These are phyloP conservation scores for Cettia cetti DNA, from an alignment of 2,113 vertebrate genomes.

Conservation along the genomic window DNA sequence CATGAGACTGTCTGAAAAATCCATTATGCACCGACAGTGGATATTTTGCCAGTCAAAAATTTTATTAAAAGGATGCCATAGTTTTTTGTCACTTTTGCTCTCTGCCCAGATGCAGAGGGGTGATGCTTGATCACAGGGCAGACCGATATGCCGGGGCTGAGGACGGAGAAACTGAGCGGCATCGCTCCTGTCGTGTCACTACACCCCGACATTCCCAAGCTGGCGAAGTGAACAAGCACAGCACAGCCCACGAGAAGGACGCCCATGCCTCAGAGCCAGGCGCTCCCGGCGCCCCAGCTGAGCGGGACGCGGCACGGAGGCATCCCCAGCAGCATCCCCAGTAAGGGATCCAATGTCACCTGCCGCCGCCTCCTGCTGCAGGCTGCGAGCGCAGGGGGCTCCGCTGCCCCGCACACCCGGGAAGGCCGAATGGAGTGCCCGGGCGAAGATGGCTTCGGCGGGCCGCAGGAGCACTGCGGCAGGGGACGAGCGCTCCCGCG, in stretches of 20 bases:
- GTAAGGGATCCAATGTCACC: background rate
- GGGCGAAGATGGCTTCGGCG: background rate
- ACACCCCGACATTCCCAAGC: background rate
- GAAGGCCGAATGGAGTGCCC: background rate
- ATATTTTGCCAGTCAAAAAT: background rate
- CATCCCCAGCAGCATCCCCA: background rate
- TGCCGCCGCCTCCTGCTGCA: background rate
- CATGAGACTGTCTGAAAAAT: background rate
- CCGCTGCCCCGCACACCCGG: background rate
- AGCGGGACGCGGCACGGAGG: background rate
- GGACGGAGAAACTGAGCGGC: fast-evolving
- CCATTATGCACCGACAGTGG: fast-evolving
- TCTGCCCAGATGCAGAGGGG: fast-evolving
- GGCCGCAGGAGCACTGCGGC: background rate
- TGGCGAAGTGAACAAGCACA: fast-evolving
- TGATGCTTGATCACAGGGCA: fast-evolving
- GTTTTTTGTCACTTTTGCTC: fast-evolving
- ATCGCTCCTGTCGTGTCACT: fast-evolving
- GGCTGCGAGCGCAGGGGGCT: background rate
- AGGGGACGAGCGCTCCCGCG: background rate
- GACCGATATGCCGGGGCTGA: fast-evolving
- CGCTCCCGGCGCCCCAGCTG: background rate
- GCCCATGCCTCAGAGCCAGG: background rate
- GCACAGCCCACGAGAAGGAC: too few species aligned
- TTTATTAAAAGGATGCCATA: background rate